A percentile compares a stretch with the other conserved stretches of the same genome.
These are phyloP conservation scores for Poeciliopsis turrubarensis DNA, from an alignment of 2,113 vertebrate genomes.

Conservation along the genomic window DNA sequence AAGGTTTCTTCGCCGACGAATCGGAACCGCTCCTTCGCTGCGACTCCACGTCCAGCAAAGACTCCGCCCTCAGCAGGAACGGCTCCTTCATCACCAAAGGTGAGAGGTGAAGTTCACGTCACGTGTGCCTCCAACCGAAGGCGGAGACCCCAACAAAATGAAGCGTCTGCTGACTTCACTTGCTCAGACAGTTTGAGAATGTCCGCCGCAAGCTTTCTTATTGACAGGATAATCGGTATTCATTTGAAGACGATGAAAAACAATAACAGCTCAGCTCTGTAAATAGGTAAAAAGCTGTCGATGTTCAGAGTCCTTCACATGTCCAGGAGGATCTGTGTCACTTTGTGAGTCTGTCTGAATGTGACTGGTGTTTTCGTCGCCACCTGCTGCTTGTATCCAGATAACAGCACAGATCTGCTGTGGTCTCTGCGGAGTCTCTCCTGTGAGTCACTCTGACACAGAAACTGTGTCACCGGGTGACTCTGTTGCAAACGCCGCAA, in stretches of 20 bases:
- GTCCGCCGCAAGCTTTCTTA: neutral
- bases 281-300: neutral
- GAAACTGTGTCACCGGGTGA: neutral
- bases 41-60: conserved; percentile 96
- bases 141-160: neutral
- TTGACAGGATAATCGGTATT: neutral
- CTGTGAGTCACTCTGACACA: neutral
- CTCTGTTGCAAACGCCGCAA: neutral
- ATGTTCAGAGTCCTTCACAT: neutral
- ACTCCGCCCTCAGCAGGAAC: conserved; percentile 92
- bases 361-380: neutral
- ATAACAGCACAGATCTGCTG: too few species aligned
- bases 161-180: neutral
- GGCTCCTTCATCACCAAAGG: conserved; percentile 99
- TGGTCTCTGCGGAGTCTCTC: neutral
- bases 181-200: neutral
- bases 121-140: neutral
- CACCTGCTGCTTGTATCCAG: neutral
- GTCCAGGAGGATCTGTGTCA: neutral
- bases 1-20: conserved; percentile 93
- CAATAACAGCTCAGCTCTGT: neutral
- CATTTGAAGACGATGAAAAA: neutral
- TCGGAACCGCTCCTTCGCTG: conserved; percentile 95
- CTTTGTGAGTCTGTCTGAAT: neutral
- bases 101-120: conserved; percentile 56